Percentiles rank a stretch among this genome's conserved stretches.
Evolutionary conservation across 2,113 vertebrate genomes (phyloP).

Genomic region (Martes martes): DNA sequence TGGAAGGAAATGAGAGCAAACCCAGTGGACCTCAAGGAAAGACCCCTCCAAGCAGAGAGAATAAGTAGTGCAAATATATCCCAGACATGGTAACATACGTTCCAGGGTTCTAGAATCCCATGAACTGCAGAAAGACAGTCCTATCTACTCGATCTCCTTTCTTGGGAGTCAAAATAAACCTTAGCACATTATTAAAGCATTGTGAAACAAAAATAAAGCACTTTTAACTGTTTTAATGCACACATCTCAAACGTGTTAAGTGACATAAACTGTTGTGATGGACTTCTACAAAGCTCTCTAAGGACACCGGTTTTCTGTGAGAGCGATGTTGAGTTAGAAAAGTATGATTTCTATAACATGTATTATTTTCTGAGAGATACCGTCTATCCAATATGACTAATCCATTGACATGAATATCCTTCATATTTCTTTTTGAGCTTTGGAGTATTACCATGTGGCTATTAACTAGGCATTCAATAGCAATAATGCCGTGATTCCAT

Average conservation of each 20-base stretch:
- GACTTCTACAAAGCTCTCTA: neutral
- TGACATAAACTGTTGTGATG: neutral
- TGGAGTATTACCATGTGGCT: neutral
- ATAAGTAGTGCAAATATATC: neutral
- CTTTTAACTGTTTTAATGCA: neutral
- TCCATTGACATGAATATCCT: neutral
- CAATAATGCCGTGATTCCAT: constrained; percentile 32
- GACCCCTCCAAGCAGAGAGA: neutral
- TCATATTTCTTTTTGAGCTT: constrained; percentile 8
- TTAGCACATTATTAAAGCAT: neutral
- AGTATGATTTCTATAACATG: constrained; percentile 3
- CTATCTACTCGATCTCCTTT: neutral
- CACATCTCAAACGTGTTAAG: neutral
- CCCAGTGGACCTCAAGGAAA: neutral
- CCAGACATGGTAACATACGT: neutral
- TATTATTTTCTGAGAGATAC: constrained; percentile 10
- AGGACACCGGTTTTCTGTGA: neutral
- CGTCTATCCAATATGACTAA: neutral
- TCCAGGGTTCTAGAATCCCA: neutral
- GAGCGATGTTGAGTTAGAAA: neutral
- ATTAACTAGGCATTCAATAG: constrained; percentile 32
- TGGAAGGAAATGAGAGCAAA: neutral
- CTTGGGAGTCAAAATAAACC: neutral
- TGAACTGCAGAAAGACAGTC: neutral
- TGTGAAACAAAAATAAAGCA: neutral